Conservation (phyloP, 2,888 invertebrate genomes). For the Heliconius ethilla region DNA sequence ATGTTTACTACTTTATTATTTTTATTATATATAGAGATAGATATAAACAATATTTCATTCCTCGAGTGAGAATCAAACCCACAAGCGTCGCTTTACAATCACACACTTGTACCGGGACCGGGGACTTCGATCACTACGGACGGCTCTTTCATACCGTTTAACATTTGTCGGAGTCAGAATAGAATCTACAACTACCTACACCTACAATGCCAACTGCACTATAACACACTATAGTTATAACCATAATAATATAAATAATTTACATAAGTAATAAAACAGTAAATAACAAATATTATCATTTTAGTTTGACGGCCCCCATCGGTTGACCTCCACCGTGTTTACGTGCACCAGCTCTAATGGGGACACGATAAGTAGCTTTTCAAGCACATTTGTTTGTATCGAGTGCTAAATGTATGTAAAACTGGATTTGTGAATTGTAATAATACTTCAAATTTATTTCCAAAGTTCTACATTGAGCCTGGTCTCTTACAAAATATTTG, state of each 20-base stretch:
- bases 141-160: no score
- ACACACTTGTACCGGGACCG: no score
- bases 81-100: neutral
- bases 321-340: constrained; percentile 16
- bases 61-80: neutral
- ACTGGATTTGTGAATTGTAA: neutral
- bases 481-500: no score
- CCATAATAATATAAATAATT: constrained; percentile 5
- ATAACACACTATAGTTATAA: neutral
- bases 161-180: neutral
- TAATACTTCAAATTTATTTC: neutral
- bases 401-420: neutral
- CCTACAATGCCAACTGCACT: neutral
- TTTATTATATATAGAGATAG: no score
- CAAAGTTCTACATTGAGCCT: no score
- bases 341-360: constrained; percentile 26
- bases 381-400: constrained; percentile 2
- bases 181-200: neutral
- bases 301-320: constrained; percentile 6
- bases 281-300: constrained; percentile 24
- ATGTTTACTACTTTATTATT: no score
- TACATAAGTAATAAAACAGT: constrained; percentile 9
- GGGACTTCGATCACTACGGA: no score
- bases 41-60: neutral
- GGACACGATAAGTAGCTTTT: constrained; percentile 31